Percentiles rank a stretch among this genome's conserved stretches.
Conservation (phyloP, 2,888 invertebrate species). For the Helobdella robusta region DNA sequence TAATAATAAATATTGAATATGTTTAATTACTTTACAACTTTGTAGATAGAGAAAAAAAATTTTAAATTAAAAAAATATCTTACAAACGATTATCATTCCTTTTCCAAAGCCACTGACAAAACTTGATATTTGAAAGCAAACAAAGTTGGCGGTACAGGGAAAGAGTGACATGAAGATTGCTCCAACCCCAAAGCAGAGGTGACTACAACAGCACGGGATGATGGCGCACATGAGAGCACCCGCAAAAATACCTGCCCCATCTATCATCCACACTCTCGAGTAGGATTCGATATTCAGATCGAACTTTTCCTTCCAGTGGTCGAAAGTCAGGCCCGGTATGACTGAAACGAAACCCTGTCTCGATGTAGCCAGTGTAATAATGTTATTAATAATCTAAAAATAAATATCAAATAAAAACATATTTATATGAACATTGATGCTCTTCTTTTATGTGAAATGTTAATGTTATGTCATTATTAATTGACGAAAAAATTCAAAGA, state of each 20-base stretch:
- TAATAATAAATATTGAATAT: background rate
- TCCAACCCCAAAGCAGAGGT: slow-evolving; percentile 10
- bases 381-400: no score
- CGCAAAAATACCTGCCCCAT: slow-evolving; percentile 8
- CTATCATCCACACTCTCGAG: slow-evolving; percentile 22
- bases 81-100: slow-evolving; percentile 21
- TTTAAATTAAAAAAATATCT: slow-evolving; percentile 1
- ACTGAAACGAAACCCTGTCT: slow-evolving; percentile 7
- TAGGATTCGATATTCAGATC: slow-evolving; percentile 3
- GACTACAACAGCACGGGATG: background rate
- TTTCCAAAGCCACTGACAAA: slow-evolving; percentile 17
- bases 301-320: slow-evolving; percentile 11
- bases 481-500: background rate
- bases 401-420: background rate
- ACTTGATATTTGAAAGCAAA: slow-evolving; percentile 14
- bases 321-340: slow-evolving; percentile 7
- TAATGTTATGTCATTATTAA: no score
- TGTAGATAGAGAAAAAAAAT: background rate
- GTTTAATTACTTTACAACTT: background rate
- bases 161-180: slow-evolving; percentile 14
- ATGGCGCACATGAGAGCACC: slow-evolving; percentile 13
- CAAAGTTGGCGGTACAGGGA: background rate
- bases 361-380: background rate
- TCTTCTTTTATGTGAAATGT: no score
- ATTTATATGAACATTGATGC: no score